Evolutionary conservation across 2,113 vertebrate genomes (phyloP), one percentile per base, ranked within the genome.

Genomic region (Apaloderma vittatum): DNA sequence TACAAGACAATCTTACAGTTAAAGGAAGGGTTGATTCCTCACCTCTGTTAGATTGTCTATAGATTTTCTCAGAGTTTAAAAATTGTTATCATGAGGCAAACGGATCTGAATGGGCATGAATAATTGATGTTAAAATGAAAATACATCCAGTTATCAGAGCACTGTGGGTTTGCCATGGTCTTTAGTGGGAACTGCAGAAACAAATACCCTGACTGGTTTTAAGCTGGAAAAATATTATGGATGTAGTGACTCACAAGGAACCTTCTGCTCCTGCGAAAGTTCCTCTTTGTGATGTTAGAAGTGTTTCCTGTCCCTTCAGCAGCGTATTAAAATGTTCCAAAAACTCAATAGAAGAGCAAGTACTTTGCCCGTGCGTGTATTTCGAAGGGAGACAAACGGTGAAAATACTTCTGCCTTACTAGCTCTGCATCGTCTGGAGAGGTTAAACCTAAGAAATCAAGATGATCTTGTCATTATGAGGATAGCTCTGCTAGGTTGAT

Each of bases 171-270:
- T 94, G 87, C 51, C 73, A 19, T 55, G 21, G 36, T 73, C 27
- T 89, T 91, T 73, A 62, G 26, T 24, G 73, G 75, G 75, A 95
- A 91, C 71, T 92, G 71, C 58, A 86, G 88, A 93, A 94, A 81
- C 32, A 95, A 81, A 61, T 74, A 70, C 46, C 55, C 40, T 5
- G 0, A n/a, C 37, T 94, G 48, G 29, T 59, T 81, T 87, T 78
- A 66, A 57, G 52, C 20, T 87, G 73, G 36, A 94, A 85, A 52
- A 59, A 72, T 87, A 11, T 32, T 72, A 6, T 71, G 77, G 48
- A 45, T 95, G 34, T 43, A 74, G 61, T 82, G 94, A 93, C 68
- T 93, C 77, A 78, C 77, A 75, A 88, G 81, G 77, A 93, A 84
- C 70, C 52, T 81, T 82, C 65, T 78, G 88, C 80, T 91, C 77